Conservation (phyloP, 2,888 invertebrate species). For the Balanococcus diminutus region DNA sequence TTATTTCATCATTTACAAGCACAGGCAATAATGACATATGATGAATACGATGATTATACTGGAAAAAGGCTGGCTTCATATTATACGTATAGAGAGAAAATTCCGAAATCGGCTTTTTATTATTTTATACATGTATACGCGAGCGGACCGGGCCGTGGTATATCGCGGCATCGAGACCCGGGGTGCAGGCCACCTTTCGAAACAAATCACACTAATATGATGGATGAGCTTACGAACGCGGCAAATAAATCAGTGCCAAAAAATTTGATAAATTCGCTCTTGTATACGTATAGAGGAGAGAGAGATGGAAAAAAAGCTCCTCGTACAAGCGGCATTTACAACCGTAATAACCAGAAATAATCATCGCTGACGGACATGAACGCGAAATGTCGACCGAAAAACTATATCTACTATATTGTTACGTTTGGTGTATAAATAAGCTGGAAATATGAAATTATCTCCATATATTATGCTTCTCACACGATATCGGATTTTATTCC, state of each 20-base stretch:
- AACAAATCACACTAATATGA: conserved; percentile 42
- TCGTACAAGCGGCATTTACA: conserved; percentile 29
- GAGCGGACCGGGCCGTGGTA: background rate
- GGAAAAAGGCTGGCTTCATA: conserved; percentile 38
- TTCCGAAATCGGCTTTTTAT: conserved; percentile 32
- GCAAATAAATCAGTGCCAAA: conserved; percentile 40
- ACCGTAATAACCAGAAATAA: conserved; percentile 35
- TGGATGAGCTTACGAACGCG: conserved; percentile 40
- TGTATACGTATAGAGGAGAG: background rate
- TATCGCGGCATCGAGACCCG: background rate
- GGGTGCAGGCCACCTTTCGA: conserved; percentile 5
- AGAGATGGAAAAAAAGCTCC: background rate
- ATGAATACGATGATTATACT: conserved; percentile 41
- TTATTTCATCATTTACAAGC: conserved; percentile 40
- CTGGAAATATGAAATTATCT: background rate
- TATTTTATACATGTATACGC: background rate
- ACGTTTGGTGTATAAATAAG: background rate
- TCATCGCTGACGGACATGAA: conserved; percentile 33
- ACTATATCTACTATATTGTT: background rate
- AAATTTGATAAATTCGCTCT: conserved; percentile 36
- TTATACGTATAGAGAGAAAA: conserved; percentile 25
- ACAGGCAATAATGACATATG: conserved; percentile 39
- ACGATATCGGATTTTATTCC: background rate
- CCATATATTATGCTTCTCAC: background rate
- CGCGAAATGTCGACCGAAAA: conserved; percentile 28